These are phyloP conservation scores for Terrapene triunguis DNA, from an alignment of 2,113 vertebrate genomes.

Conservation along the genomic window DNA sequence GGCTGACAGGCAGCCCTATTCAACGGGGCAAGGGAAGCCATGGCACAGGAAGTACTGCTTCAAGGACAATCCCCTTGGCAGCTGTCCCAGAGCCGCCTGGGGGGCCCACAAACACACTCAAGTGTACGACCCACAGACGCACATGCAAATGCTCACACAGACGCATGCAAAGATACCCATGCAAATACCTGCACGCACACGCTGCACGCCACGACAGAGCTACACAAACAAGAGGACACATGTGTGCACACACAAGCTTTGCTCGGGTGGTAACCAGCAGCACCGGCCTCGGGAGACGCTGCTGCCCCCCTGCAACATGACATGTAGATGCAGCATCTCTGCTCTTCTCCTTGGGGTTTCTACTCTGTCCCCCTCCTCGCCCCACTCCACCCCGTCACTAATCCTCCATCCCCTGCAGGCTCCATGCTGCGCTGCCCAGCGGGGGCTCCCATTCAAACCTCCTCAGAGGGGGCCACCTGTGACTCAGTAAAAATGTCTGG, in stretches of 20 bases:
- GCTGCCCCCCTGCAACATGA: neutral
- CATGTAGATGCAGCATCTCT: neutral
- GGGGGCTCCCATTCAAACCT: neutral
- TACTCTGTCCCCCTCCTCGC: neutral
- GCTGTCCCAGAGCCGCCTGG: neutral
- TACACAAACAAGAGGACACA: neutral
- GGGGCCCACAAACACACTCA: accelerated
- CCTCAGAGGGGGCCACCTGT: constrained; percentile 5
- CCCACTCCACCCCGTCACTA: too few relatives aligned
- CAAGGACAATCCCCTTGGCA: constrained; percentile 28
- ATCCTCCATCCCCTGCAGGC: neutral
- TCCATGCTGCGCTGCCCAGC: accelerated
- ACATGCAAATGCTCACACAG: neutral
- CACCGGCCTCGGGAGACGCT: accelerated
- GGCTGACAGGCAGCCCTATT: neutral
- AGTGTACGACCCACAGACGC: accelerated
- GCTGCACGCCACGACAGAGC: neutral
- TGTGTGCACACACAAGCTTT: neutral
- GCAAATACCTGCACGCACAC: neutral
- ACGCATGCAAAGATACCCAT: neutral
- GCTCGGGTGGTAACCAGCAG: neutral
- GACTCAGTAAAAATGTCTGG: constrained; percentile 20
- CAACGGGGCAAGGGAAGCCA: neutral
- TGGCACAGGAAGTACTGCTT: neutral
- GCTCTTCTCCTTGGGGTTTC: neutral